Conservation (phyloP, 2,888 invertebrate genomes). For the Polydrusus tereticollis region DNA sequence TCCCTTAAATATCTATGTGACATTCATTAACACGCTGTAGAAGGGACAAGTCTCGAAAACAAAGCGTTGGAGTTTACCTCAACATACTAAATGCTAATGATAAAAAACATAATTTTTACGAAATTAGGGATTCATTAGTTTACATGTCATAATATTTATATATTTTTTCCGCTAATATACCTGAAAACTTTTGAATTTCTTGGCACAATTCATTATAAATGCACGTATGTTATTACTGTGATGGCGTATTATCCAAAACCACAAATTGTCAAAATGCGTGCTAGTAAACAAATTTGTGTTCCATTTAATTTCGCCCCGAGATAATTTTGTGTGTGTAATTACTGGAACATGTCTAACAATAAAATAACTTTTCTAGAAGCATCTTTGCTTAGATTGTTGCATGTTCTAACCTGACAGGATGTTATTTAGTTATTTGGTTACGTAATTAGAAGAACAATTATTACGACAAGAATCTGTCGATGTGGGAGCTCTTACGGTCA, state of each 20-base stretch:
- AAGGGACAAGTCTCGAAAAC: too few species aligned
- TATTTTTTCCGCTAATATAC: too few species aligned
- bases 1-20: too few species aligned
- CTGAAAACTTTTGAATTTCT: too few species aligned
- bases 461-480: slow-evolving; percentile 27
- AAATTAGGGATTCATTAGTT: too few species aligned
- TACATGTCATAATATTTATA: too few species aligned
- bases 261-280: slow-evolving; percentile 11
- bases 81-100: too few species aligned
- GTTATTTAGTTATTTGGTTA: slow-evolving; percentile 26
- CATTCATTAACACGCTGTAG: too few species aligned
- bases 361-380: slow-evolving; percentile 17
- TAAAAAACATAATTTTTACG: too few species aligned
- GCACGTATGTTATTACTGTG: neutral
- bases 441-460: slow-evolving; percentile 19
- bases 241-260: neutral
- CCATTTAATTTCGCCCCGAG: slow-evolving; percentile 35
- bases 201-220: too few species aligned
- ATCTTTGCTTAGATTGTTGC: slow-evolving; percentile 30
- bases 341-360: slow-evolving; percentile 33
- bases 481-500: slow-evolving; percentile 7
- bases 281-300: slow-evolving; percentile 1
- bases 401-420: slow-evolving; percentile 30
- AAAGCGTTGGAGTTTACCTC: too few species aligned
- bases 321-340: slow-evolving; percentile 35